Percentiles rank a stretch among this genome's conserved stretches.
Conservation (phyloP, 2,888 invertebrate genomes). For the Cantharis flavilabris region DNA sequence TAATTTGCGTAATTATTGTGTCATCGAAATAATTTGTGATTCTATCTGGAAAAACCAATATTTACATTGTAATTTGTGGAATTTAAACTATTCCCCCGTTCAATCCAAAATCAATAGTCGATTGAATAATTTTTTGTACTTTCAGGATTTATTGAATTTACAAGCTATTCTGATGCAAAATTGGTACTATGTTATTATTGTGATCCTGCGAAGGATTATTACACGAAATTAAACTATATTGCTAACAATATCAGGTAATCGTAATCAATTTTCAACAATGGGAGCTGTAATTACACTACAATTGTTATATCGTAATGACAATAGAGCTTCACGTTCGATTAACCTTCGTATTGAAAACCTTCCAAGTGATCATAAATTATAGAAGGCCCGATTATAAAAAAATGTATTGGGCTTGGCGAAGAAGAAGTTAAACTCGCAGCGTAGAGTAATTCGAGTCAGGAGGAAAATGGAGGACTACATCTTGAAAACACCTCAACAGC, state of each 20-base stretch:
- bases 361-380: not conserved
- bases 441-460: not conserved
- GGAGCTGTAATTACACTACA: not conserved
- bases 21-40: not conserved
- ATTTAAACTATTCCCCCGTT: not conserved
- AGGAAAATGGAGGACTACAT: not conserved
- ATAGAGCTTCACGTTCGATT: not conserved
- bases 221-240: not conserved
- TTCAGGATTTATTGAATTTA: not conserved
- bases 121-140: not conserved
- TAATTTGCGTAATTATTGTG: not conserved
- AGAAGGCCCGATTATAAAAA: not conserved
- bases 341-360: not conserved
- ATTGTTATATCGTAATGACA: not conserved
- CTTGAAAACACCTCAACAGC: not conserved
- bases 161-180: not conserved
- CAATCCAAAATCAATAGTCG: not conserved
- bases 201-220: not conserved
- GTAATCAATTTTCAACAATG: not conserved
- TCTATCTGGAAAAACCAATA: not conserved
- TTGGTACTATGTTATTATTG: not conserved
- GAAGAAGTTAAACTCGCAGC: not conserved
- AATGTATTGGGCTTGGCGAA: not conserved
- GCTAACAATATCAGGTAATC: not conserved
- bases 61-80: not conserved